Base-by-base conservation (phyloP, 2,888 invertebrate species). In the Metacarcinus magister region DNA sequence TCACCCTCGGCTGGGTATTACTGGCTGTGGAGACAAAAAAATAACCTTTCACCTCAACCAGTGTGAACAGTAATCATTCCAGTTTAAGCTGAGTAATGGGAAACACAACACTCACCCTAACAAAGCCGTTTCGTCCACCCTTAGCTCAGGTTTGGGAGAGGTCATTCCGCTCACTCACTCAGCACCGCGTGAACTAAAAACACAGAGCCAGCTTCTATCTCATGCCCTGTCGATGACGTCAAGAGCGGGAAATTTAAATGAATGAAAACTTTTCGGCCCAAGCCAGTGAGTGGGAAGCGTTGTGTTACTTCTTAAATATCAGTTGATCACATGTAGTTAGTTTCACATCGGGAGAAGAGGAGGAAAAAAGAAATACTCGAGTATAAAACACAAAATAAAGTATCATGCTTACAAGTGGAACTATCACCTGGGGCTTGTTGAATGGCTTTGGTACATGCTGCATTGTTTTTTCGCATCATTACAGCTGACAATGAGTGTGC, bases 381-480 rank as follows among this genome's bases (percentile, higher is more conserved):
- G 67, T 82, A 82, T 82, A 82, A 32, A 82, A 82, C 82, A 82
- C 82, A 28, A 32, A 28, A 82, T 82, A 82, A 32, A 82, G 32
- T 82, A 32, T 5, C 32, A 82, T 82, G 82, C 82, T 82, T 82
- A 82, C 82, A 82, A 32, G 32, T 32, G 28, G 32, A 82, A 82
- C 82, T 82, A 32, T 82, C 32, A 82, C 32, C 82, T 82, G 28
- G 2, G 32, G 82, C 0, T 13, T 32, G 82, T 32, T 28, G 32
- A 82, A 82, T 82, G 82, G 28, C 13, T 82, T 28, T 82, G 4
- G n/a, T 10, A 82, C 13, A 82, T 82, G 32, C 82, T 32, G 32
- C 82, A 82, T 82, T 82, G 82, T 82, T 82, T 82, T 82, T 82
- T 82, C 82, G 82, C 19, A 28, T 23, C 82, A 82, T 82, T 82